These are phyloP conservation scores for Mionectes olivaceus DNA, from an alignment of 2,797 vertebrate species.

Conservation along the genomic window DNA sequence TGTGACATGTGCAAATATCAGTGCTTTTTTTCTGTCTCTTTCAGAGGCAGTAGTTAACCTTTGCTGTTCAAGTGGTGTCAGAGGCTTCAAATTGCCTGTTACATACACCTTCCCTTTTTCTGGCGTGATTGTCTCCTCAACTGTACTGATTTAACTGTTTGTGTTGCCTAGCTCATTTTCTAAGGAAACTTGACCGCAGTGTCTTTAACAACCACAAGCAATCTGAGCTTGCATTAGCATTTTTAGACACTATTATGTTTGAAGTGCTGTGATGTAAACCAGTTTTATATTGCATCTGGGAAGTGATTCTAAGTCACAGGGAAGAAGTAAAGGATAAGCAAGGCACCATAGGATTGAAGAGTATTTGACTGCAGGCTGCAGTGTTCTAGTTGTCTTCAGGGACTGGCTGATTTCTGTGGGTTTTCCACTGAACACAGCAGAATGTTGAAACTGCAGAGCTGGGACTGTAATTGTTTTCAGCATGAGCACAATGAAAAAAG, in stretches of 20 bases:
- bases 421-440: neutral
- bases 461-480: neutral
- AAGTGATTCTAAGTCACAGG: neutral
- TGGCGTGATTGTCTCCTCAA: neutral
- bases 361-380: neutral
- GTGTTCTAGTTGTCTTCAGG: neutral
- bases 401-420: neutral
- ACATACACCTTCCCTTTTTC: neutral
- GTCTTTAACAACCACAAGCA: neutral
- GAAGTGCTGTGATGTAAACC: neutral
- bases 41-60: neutral
- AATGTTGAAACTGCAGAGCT: neutral
- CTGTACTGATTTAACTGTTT: neutral
- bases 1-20: accelerated
- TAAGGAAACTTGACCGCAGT: neutral
- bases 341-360: accelerated
- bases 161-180: neutral
- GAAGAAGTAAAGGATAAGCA: neutral
- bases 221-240: neutral
- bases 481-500: neutral
- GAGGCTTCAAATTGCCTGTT: neutral
- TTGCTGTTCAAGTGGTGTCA: neutral
- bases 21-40: neutral
- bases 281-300: neutral
- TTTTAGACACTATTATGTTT: neutral